Conservation (phyloP, 35 echinoderm and acorn worm genomes). For the Hemicentrotus pulcherrimus region DNA sequence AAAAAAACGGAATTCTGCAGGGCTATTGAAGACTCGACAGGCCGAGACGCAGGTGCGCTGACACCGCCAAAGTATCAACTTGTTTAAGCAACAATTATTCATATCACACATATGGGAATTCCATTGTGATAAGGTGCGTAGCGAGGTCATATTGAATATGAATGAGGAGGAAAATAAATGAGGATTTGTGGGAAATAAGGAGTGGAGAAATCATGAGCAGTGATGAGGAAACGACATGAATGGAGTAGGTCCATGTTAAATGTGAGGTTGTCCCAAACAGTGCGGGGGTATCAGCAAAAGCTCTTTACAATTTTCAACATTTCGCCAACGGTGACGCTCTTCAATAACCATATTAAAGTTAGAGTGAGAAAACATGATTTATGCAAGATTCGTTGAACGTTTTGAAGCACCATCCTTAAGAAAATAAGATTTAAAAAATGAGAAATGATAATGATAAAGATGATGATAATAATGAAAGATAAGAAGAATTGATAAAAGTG, state of each 20-base stretch:
- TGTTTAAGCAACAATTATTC: not conserved
- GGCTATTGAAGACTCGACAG: not conserved
- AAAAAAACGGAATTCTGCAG: too few species aligned
- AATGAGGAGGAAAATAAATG: not conserved
- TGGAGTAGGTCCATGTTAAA: not conserved
- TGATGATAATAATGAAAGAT: not conserved
- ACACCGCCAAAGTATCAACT: not conserved
- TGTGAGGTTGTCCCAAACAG: not conserved
- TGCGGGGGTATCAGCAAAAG: too few species aligned
- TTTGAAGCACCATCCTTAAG: too few species aligned
- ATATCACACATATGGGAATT: not conserved
- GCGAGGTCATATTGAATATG: not conserved
- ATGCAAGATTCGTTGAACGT: too few species aligned
- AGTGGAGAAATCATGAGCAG: not conserved
- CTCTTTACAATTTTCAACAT: too few species aligned
- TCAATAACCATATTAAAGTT: too few species aligned
- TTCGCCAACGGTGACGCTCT: too few species aligned
- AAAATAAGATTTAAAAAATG: not conserved
- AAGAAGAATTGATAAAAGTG: not conserved
- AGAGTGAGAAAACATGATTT: too few species aligned
- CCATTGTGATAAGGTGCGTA: not conserved
- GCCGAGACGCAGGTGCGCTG: not conserved
- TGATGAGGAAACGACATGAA: not conserved
- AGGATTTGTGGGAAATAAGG: too few species aligned
- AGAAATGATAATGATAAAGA: not conserved